A percentile compares a stretch with the other conserved stretches of the same genome.
phyloP scores from a whole-genome alignment of 2,113 vertebrate genomes.

The Cynocephalus volans region DNA sequence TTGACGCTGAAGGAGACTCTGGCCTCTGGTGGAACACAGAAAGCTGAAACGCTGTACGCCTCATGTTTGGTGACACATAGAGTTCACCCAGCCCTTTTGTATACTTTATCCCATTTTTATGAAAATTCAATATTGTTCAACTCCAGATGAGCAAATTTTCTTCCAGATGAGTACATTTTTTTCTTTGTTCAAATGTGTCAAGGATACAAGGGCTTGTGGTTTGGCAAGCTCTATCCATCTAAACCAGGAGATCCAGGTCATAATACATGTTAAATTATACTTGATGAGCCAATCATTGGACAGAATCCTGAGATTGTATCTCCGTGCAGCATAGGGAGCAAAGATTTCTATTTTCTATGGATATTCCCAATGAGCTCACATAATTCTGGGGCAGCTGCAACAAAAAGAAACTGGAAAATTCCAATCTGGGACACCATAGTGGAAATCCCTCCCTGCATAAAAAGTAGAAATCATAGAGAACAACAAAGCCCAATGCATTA shows the following conservation, averaged over 20 bases:
- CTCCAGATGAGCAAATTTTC: neutral
- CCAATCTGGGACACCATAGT: slow-evolving; percentile 61
- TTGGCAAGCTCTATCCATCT: neutral
- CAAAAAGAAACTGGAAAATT: slow-evolving; percentile 66
- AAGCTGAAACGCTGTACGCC: neutral
- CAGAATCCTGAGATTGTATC: slow-evolving; percentile 45
- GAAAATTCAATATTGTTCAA: slow-evolving; percentile 24
- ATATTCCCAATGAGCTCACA: slow-evolving; percentile 66
- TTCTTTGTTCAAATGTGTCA: neutral
- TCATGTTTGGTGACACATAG: neutral
- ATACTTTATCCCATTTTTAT: slow-evolving; percentile 20
- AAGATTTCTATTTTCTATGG: slow-evolving; percentile 65
- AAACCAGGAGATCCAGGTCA: neutral
- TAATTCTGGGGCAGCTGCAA: slow-evolving; percentile 64
- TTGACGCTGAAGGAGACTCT: neutral
- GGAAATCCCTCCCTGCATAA: slow-evolving; percentile 65
- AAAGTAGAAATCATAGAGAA: slow-evolving; percentile 61
- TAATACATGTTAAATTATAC: neutral
- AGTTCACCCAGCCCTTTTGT: neutral
- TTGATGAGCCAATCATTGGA: slow-evolving; percentile 23
- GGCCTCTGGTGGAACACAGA: neutral
- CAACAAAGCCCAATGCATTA: slow-evolving; percentile 64
- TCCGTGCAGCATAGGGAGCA: neutral
- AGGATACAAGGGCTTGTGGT: slow-evolving; percentile 20
- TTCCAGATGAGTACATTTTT: neutral